A percentile compares a stretch with the other conserved stretches of the same genome.
Evolutionary conservation across 2,797 vertebrate species (phyloP).

Genomic region (Bryconaethiops microstoma): DNA sequence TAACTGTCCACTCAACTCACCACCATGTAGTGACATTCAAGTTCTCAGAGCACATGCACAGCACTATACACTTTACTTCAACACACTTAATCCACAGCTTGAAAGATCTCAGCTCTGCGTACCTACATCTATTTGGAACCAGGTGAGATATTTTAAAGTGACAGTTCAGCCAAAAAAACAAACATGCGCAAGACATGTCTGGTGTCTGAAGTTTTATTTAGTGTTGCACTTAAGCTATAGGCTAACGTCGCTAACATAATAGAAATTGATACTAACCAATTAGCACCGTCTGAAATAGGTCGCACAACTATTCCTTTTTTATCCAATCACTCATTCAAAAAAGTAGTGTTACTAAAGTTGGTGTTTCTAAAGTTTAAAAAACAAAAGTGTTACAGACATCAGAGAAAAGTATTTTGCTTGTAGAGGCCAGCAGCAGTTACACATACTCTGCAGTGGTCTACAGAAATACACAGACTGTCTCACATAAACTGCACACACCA

Average conservation of each 20-base stretch:
- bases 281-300: background rate
- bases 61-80: background rate
- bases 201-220: background rate
- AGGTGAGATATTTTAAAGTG: background rate
- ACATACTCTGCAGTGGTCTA: too few species aligned
- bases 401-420: too few species aligned
- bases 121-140: background rate
- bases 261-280: background rate
- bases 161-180: background rate
- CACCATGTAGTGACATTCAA: background rate
- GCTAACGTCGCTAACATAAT: background rate
- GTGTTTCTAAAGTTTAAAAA: too few species aligned
- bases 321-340: too few species aligned
- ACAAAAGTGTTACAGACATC: too few species aligned
- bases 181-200: background rate
- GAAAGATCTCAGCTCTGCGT: background rate
- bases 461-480: too few species aligned
- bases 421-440: too few species aligned
- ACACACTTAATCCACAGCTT: background rate
- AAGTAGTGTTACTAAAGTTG: too few species aligned
- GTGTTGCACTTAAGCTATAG: background rate
- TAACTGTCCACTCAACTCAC: background rate
- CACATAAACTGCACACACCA: too few species aligned
- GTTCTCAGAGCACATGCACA: conserved; percentile 16
- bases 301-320: too few species aligned